These are phyloP conservation scores for Callionymus lyra DNA, from an alignment of 2,113 vertebrate genomes.

Conservation along the genomic window DNA sequence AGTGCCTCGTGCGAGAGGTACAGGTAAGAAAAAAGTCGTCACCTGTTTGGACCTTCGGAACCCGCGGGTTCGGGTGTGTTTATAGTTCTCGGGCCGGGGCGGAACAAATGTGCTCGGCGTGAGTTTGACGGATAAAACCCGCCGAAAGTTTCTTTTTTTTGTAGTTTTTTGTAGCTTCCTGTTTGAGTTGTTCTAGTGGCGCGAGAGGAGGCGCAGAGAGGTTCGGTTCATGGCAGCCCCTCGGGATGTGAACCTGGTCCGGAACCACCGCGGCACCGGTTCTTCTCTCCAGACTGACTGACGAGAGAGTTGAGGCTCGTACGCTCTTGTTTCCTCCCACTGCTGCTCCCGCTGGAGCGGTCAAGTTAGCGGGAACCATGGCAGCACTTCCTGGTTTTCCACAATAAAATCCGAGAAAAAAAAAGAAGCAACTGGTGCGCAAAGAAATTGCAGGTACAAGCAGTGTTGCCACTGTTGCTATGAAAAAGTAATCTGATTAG, in stretches of 20 bases:
- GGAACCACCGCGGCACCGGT: conserved; percentile 17
- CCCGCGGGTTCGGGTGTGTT: no score
- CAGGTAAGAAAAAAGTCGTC: conserved; percentile 12
- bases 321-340: conserved; percentile 50
- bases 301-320: conserved; percentile 24
- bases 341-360: conserved; percentile 5
- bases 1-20: no score
- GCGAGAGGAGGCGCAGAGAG: neutral
- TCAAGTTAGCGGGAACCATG: neutral
- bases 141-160: conserved; percentile 58
- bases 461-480: no score
- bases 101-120: neutral
- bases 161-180: no score
- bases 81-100: conserved; percentile 5
- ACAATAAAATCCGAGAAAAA: no score
- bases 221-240: conserved; percentile 8
- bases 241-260: conserved; percentile 6
- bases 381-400: conserved; percentile 19
- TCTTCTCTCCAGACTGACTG: conserved; percentile 20
- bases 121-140: conserved; percentile 6
- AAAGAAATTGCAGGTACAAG: no score
- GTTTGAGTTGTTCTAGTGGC: conserved; percentile 10
- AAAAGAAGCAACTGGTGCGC: no score
- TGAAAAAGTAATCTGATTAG: no score
- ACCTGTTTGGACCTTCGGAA: no score